Evolutionary conservation across 2,113 vertebrate species (phyloP), one percentile per base, ranked within the genome.

Genomic region (Corythaeola cristata): DNA sequence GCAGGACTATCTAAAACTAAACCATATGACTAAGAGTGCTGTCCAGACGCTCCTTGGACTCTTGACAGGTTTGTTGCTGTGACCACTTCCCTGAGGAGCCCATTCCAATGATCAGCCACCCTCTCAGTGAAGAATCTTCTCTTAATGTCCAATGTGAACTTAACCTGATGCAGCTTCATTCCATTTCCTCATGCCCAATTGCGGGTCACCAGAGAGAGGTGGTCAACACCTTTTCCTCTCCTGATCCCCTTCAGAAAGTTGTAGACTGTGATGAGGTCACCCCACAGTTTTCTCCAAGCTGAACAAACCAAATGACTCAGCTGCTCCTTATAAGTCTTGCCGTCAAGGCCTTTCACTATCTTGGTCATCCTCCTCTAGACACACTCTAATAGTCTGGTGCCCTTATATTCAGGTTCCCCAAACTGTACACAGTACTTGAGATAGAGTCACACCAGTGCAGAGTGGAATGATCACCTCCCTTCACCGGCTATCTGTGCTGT

Each of bases 401-500:
- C 24, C 23, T 47, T 37, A n/a, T 8, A 45, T 0, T 39, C 28
- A 41, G 52, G 1, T 0, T 1, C 4, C 5, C 68, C 76, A 3
- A 62, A 4, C 18, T 68, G 41, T n/a, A 32, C 41, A 68, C 12
- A 59, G 20, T 15, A 30, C 32, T 80, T 1, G 3, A 67, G 3
- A 8, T 22, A 18, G 50, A 7, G 21, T 28, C 11, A 2, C 50
- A 45, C 11, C 50, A 53, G 27, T 0, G 2, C 23, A 15, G 20
- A 32, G 27, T 0, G 0, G 18, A 35, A 11, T 32, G 44, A 4
- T 35, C 11, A 3, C 56, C 35, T 72, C 56, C 37, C 24, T 41
- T 2, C 1, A 19, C 19, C 0, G 0, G 3, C 30, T 30, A 44
- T 44, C 1, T 0, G 7, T 44, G 49, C 30, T 77, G 20, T 49